Percentiles rank a stretch among this genome's conserved stretches.
Evolutionary conservation across 2,113 vertebrate genomes (phyloP).

Genomic region (Hippopotamus amphibius): DNA sequence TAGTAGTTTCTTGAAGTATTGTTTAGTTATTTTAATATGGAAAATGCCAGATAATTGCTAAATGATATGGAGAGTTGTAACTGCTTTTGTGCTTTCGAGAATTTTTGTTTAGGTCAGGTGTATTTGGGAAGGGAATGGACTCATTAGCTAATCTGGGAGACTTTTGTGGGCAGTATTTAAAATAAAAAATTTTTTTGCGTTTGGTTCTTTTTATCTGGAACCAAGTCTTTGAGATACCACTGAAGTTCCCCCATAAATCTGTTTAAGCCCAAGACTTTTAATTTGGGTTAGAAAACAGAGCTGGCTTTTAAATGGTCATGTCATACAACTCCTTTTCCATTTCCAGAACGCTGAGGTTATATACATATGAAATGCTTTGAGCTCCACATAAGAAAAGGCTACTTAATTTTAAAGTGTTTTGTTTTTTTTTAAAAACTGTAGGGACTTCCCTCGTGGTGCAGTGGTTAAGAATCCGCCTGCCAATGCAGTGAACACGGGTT

Average conservation of each 20-base stretch:
- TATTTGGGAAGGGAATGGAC: neutral
- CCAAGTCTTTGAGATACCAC: neutral
- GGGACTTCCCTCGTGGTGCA: too few relatives aligned
- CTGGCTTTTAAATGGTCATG: constrained; percentile 8
- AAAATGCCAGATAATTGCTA: neutral
- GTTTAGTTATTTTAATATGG: constrained; percentile 32
- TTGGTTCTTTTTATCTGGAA: neutral
- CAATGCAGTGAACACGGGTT: too few relatives aligned
- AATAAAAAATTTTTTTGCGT: neutral
- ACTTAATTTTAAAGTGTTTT: constrained; percentile 33
- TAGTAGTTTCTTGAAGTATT: neutral
- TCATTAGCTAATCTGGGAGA: neutral
- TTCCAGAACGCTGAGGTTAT: neutral
- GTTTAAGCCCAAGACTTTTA: neutral
- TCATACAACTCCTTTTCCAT: neutral
- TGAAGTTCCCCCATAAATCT: neutral
- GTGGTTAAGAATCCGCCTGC: too few relatives aligned
- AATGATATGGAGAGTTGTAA: neutral
- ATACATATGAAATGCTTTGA: neutral
- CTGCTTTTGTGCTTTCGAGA: neutral
- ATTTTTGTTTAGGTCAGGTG: neutral
- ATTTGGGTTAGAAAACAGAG: neutral
- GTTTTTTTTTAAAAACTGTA: neutral
- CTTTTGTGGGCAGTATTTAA: neutral
- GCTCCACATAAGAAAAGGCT: neutral